Conservation (phyloP, 2,113 vertebrate species). For the Leucosticte australis region DNA sequence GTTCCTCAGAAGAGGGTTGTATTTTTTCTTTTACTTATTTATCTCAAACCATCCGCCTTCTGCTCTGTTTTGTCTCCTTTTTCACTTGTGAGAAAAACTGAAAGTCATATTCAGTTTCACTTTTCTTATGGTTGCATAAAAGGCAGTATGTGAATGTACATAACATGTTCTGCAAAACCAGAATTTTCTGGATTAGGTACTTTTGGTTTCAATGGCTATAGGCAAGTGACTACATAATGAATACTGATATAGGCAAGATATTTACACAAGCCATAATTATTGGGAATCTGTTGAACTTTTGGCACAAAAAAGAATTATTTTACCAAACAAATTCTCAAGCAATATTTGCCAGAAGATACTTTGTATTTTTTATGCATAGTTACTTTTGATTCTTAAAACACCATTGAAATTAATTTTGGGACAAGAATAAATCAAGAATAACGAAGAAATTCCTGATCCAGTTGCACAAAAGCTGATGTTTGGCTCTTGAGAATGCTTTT, state of each 20-base stretch:
- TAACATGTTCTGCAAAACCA: background rate
- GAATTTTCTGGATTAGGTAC: background rate
- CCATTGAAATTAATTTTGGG: background rate
- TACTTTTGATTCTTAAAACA: background rate
- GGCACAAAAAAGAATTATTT: background rate
- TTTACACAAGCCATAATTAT: background rate
- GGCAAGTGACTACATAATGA: background rate
- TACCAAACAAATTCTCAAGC: background rate
- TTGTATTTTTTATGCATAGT: background rate
- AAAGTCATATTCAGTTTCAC: background rate
- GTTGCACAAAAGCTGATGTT: background rate
- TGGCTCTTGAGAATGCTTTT: constrained; percentile 12
- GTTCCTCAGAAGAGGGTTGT: background rate
- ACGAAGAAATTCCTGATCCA: background rate
- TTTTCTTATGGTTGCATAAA: background rate
- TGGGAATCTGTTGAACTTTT: background rate
- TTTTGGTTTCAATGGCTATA: background rate
- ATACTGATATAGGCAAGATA: background rate
- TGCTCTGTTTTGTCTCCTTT: background rate
- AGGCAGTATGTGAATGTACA: background rate
- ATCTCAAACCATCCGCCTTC: background rate
- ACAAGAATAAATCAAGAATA: background rate
- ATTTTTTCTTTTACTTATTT: background rate
- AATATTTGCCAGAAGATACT: background rate
- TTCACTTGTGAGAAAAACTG: background rate